These are phyloP conservation scores for Margaritifera margaritifera DNA, from an alignment of 2,888 invertebrate species.

Conservation along the genomic window DNA sequence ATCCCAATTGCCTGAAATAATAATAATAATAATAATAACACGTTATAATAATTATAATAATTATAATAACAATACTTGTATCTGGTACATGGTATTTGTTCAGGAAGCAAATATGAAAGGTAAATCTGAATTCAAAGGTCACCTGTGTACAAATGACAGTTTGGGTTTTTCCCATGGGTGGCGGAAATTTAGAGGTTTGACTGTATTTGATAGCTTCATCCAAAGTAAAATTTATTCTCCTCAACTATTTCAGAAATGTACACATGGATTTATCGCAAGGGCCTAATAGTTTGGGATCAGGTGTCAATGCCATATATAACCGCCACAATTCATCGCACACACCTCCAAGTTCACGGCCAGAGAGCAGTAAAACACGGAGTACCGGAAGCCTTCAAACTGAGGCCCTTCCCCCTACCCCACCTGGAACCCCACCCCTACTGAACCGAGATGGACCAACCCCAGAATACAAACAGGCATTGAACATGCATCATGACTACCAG, in stretches of 20 bases:
- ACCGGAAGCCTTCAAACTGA: not conserved
- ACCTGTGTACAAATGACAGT: too few relatives aligned
- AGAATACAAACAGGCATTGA: conserved; percentile 42
- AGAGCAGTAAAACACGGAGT: conserved; percentile 15
- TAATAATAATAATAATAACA: too few relatives aligned
- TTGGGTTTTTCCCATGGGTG: too few relatives aligned
- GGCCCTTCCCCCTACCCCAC: not conserved
- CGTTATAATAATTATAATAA: too few relatives aligned
- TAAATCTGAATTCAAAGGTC: too few relatives aligned
- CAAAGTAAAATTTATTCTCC: not conserved
- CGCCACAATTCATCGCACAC: conserved; percentile 28
- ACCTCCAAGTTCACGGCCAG: conserved; percentile 29
- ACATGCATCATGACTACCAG: conserved; percentile 57
- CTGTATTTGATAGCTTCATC: too few relatives aligned
- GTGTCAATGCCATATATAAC: conserved; percentile 26
- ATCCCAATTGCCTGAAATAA: too few relatives aligned
- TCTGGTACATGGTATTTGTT: too few relatives aligned
- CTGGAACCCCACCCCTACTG: conserved; percentile 34
- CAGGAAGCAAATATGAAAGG: too few relatives aligned
- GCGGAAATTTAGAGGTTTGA: too few relatives aligned
- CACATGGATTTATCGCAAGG: not conserved
- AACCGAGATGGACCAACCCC: conserved; percentile 37
- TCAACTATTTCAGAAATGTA: conserved; percentile 4
- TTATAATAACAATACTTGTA: too few relatives aligned
- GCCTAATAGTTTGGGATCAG: too few relatives aligned